Evolutionary conservation across 92 coral and sea anemone species (phyloP).

Genomic region (Paramuricea clavata): DNA sequence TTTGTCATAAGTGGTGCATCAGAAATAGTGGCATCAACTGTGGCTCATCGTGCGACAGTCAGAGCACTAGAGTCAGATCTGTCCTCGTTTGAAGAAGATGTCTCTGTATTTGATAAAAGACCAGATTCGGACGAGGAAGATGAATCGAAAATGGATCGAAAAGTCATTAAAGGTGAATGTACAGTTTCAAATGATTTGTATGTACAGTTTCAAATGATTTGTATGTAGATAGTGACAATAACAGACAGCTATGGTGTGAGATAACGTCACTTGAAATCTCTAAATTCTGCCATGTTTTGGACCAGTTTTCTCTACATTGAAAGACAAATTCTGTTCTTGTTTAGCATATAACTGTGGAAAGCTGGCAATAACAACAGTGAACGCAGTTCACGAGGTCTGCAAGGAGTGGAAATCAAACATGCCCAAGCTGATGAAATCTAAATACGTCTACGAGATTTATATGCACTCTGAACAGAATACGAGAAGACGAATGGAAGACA

Average conservation of each 20-base stretch:
- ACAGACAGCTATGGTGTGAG: no score
- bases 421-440: conserved; percentile 70
- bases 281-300: no score
- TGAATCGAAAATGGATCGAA: neutral
- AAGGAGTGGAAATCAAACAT: conserved; percentile 71
- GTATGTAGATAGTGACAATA: no score
- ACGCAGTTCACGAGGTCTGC: conserved; percentile 82
- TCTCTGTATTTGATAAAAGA: conserved; percentile 34
- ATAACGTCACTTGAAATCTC: no score
- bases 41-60: conserved; percentile 71
- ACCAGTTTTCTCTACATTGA: no score
- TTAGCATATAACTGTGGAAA: conserved; percentile 70
- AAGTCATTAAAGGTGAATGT: neutral
- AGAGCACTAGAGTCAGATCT: conserved; percentile 70
- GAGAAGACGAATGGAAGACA: conserved; percentile 97
- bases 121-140: conserved; percentile 52
- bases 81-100: conserved; percentile 40
- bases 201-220: no score
- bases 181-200: no score
- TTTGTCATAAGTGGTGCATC: conserved; percentile 70
- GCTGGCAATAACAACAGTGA: conserved; percentile 76
- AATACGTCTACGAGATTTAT: conserved; percentile 74
- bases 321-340: neutral
- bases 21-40: conserved; percentile 62
- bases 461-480: conserved; percentile 91